Base-by-base conservation (phyloP, 2,113 vertebrate genomes). In the Misgurnus anguillicaudatus region DNA sequence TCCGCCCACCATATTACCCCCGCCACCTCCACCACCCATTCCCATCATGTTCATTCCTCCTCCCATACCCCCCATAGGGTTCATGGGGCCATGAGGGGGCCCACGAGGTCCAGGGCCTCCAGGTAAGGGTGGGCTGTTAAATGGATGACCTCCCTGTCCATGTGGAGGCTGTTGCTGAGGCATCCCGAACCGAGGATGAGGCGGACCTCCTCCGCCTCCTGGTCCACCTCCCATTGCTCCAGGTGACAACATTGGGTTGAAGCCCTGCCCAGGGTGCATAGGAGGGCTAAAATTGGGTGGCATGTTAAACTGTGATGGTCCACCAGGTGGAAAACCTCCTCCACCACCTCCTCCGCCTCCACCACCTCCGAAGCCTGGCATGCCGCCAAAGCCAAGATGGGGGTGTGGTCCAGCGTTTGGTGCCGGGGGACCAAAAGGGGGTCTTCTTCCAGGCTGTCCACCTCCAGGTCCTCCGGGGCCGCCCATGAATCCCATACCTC, bases 201-300 rank as follows among this genome's bases (percentile, higher is more conserved):
- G 92, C 24, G 91, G 91, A 17, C 92, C 93, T 6, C 91, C 92
- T 80, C 91, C 92, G 10, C 90, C 91, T 70, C 82, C 83, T 69
- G 83, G 83, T 60, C 79, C 83, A n/a, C 83, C 83, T 61, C 92
- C 91, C 91, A 94, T 93, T 51, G 68, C 87, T 9, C 92, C 92
- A 19, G 93, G 95, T 0, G 97, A 97, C 83, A 98, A 92, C 94
- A 98, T 97, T 51, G 96, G 94, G 73, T 95, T 96, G 14, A 98
- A 98, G 4, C 96, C 96, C 42, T 91, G 87, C 6, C 92, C 92
- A 0, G 91, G 90, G 78, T 96, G 94, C 93, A 98, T 94, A 77
- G 96, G 97, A 21, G 97, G 97, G 84, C 97, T 99, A 77, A 99
- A 98, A 89, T 95, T 96, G 2, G 96, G 95, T 21, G 94, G 89